Evolutionary conservation across 30 jellyfish, hydroid and myxozoan species (phyloP).

Genomic region (Mastigias papua): DNA sequence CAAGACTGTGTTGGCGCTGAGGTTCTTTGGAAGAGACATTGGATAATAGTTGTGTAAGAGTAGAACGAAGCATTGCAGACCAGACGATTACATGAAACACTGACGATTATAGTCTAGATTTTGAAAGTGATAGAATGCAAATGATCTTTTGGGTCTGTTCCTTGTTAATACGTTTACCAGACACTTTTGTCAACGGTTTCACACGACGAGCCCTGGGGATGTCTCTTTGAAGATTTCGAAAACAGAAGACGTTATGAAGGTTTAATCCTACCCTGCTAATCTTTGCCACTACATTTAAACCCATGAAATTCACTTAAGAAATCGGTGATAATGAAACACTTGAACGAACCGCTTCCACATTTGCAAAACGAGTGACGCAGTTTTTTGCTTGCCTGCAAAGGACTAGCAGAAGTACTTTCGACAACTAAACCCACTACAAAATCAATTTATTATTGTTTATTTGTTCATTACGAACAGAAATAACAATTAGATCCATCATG

Average conservation of each 20-base stretch:
- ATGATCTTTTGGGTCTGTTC: neutral
- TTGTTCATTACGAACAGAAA: too few species aligned
- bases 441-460: too few species aligned
- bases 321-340: constrained; percentile 59
- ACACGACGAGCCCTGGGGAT: neutral
- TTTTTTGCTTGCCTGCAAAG: too few species aligned
- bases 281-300: constrained; percentile 12
- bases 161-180: neutral
- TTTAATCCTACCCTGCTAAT: constrained; percentile 9
- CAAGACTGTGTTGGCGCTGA: too few species aligned
- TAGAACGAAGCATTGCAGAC: neutral
- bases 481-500: too few species aligned
- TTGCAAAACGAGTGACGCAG: constrained; percentile 15
- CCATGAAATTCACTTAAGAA: constrained; percentile 26
- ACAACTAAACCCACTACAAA: too few species aligned
- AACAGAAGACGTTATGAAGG: neutral
- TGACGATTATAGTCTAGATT: neutral
- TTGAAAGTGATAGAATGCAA: neutral
- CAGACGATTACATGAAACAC: too few species aligned
- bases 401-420: too few species aligned
- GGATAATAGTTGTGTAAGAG: too few species aligned
- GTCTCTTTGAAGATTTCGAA: constrained; percentile 18
- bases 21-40: too few species aligned
- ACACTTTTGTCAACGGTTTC: constrained; percentile 8
- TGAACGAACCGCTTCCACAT: neutral